These are phyloP conservation scores for Podarcis muralis DNA, from an alignment of 2,113 vertebrate species.

Conservation along the genomic window DNA sequence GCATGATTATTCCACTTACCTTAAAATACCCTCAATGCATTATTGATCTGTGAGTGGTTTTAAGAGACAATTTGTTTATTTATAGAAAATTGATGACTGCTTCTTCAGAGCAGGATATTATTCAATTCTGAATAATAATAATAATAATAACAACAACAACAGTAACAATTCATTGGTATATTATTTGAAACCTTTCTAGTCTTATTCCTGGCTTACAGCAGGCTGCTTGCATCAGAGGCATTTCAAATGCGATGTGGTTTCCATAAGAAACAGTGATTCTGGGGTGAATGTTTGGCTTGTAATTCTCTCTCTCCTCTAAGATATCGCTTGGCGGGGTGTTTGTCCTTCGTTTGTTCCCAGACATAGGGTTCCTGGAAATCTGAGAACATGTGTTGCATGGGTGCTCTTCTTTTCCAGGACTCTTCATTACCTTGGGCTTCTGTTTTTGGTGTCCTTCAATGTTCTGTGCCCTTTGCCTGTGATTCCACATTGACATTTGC, in stretches of 20 bases:
- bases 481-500: not conserved
- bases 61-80: not conserved
- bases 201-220: not conserved
- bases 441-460: not conserved
- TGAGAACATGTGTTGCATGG: not conserved
- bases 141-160: too few species aligned
- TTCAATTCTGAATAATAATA: too few species aligned
- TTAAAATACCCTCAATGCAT: not conserved
- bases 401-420: not conserved
- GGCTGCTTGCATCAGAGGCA: not conserved
- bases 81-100: too few species aligned
- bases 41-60: not conserved
- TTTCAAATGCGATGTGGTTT: not conserved
- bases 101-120: too few species aligned
- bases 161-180: not conserved
- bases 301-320: not conserved
- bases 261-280: not conserved
- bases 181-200: not conserved
- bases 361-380: not conserved
- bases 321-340: not conserved
- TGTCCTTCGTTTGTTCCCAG: not conserved
- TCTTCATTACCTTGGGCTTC: not conserved
- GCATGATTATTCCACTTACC: not conserved
- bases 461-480: not conserved
- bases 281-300: not conserved